These are phyloP conservation scores for Azorinus chamasolen DNA, from an alignment of 2,888 invertebrate species.

Conservation along the genomic window DNA sequence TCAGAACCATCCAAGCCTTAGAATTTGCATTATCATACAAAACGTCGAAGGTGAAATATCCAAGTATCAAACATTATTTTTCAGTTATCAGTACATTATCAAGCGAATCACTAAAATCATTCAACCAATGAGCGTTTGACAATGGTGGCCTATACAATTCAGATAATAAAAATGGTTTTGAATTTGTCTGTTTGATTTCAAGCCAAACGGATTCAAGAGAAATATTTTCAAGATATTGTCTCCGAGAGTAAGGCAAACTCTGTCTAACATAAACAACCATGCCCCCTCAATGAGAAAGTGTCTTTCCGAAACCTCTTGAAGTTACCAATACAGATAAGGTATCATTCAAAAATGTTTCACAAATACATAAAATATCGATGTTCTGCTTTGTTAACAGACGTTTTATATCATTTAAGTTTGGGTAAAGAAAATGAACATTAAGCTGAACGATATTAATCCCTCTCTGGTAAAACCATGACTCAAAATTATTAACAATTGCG, in stretches of 20 bases:
- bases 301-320: constrained; percentile 4
- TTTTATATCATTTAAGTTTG: constrained; percentile 19
- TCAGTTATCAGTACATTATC: neutral
- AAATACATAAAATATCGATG: constrained; percentile 7
- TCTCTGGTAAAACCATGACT: neutral
- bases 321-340: neutral
- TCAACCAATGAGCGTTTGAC: neutral
- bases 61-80: neutral
- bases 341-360: constrained; percentile 9
- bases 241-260: neutral
- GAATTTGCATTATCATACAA: neutral
- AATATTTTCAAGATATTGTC: constrained; percentile 3
- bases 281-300: constrained; percentile 9
- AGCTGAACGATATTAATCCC: neutral
- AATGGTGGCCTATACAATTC: constrained; percentile 13
- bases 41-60: constrained; percentile 4
- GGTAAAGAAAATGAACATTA: constrained; percentile 9
- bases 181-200: constrained; percentile 11
- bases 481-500: no score
- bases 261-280: constrained; percentile 3
- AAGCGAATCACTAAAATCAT: neutral
- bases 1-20: neutral
- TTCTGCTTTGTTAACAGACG: neutral
- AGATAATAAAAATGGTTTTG: constrained; percentile 10
- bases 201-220: constrained; percentile 6